phyloP scores from a whole-genome alignment of 2,113 vertebrate species.

The Urocynchramus pylzowi region DNA sequence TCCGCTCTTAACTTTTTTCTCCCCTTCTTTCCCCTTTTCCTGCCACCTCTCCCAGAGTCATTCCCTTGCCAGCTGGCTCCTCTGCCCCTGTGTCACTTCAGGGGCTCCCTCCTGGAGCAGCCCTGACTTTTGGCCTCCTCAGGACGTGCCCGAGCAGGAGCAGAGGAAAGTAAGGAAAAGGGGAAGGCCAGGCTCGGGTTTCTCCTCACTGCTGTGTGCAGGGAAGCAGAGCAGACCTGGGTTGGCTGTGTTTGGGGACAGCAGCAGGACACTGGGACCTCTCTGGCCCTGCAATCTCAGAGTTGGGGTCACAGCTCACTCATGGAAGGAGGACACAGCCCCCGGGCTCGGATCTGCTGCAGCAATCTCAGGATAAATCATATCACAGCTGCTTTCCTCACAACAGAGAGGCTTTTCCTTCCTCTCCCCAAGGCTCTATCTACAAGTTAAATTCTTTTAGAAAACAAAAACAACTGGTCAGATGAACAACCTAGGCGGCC shows the following conservation, averaged over 20 bases:
- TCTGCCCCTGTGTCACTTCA: neutral
- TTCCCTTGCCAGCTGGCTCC: neutral
- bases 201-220: neutral
- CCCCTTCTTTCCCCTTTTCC: neutral
- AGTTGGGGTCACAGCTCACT: neutral
- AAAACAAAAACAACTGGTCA: neutral
- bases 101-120: neutral
- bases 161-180: constrained; percentile 29
- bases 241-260: fast-evolving
- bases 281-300: fast-evolving
- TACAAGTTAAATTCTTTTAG: neutral
- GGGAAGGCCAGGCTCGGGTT: neutral
- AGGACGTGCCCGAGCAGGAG: constrained; percentile 4
- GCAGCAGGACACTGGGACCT: neutral
- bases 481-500: neutral
- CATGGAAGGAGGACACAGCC: neutral
- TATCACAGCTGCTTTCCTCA: neutral
- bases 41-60: neutral
- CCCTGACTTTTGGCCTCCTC: neutral
- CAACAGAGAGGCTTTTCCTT: neutral
- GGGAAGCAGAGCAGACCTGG: neutral
- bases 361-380: neutral
- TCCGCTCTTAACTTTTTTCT: neutral
- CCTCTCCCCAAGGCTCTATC: neutral
- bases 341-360: neutral